Conservation (phyloP, 1,140 invertebrate genomes). For the Cephus cinctus region DNA sequence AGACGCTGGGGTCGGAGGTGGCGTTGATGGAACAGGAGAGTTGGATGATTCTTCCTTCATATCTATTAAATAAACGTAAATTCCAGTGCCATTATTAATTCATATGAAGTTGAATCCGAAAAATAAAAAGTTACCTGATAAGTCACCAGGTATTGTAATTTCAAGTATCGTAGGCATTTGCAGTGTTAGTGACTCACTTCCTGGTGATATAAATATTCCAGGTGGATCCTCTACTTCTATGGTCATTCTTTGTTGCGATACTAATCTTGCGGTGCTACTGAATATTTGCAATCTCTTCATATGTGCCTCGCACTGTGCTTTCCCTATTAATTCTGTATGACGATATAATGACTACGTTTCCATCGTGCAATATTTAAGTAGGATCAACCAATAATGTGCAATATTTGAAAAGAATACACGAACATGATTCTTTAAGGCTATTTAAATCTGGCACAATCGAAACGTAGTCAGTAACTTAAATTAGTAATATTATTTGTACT, state of each 20-base stretch:
- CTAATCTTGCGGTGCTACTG: constrained; percentile 39
- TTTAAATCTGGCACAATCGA: no score
- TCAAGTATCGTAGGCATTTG: constrained; percentile 31
- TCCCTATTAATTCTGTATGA: constrained; percentile 35
- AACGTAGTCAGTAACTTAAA: no score
- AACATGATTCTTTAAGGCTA: not conserved
- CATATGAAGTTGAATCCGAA: no score
- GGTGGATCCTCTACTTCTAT: constrained; percentile 37
- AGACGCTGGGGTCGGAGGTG: constrained; percentile 35
- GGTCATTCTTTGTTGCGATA: constrained; percentile 28
- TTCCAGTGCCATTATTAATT: not conserved
- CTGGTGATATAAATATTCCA: constrained; percentile 37
- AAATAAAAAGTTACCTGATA: constrained; percentile 23
- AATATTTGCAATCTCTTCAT: constrained; percentile 46
- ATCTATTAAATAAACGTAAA: not conserved
- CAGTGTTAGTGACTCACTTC: constrained; percentile 27
- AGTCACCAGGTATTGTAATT: constrained; percentile 23
- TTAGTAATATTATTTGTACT: no score
- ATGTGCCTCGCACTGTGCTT: constrained; percentile 47
- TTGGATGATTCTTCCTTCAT: constrained; percentile 6
- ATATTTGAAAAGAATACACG: no score
- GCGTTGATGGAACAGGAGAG: constrained; percentile 27
- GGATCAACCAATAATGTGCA: no score
- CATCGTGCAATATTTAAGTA: no score
- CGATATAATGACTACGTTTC: no score